Conservation (phyloP, 2,888 invertebrate species). For the Dione juno region DNA sequence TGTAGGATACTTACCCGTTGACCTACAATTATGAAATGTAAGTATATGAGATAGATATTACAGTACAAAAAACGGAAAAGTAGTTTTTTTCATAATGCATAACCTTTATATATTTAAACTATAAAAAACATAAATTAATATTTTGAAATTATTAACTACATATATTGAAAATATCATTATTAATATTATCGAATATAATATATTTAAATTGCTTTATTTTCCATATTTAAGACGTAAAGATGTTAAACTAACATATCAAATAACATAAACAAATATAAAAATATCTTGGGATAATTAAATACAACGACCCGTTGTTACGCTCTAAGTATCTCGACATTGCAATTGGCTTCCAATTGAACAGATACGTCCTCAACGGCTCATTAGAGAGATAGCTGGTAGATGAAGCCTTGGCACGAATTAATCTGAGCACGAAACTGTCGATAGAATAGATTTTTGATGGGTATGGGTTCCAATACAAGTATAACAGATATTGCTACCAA, state of each 20-base stretch:
- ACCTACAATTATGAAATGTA: no score
- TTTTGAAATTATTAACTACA: no score
- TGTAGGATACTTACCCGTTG: no score
- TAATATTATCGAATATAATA: no score
- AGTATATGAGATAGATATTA: no score
- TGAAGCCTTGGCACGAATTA: conserved; percentile 28
- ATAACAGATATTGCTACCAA: neutral
- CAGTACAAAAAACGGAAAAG: no score
- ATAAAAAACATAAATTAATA: no score
- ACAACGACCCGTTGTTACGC: neutral
- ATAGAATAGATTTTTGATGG: neutral
- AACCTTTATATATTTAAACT: no score
- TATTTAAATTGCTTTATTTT: no score
- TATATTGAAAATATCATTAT: no score
- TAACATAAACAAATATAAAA: neutral
- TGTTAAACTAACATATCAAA: neutral
- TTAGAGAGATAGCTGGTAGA: conserved; percentile 17
- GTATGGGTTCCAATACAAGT: neutral
- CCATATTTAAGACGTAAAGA: no score
- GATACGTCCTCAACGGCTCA: conserved; percentile 21
- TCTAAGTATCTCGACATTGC: conserved; percentile 4
- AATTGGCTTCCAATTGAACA: conserved; percentile 13
- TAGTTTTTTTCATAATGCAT: no score
- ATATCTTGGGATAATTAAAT: neutral
- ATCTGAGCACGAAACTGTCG: neutral